A percentile compares a stretch with the other conserved stretches of the same genome.
Evolutionary conservation across 2,113 vertebrate species (phyloP).

Genomic region (Poecilia latipinna): DNA sequence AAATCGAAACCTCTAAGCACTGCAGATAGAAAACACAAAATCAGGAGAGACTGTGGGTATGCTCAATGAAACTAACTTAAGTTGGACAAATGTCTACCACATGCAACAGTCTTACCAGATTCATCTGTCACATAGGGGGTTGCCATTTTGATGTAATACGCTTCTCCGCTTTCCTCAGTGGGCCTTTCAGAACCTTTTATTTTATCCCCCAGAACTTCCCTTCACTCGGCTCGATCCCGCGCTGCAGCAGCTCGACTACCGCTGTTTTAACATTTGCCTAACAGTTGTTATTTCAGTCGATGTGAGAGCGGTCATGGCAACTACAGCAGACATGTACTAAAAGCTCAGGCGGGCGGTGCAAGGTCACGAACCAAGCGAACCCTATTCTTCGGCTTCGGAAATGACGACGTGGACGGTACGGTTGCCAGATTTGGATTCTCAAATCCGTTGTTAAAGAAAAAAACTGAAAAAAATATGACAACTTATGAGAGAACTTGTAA

Average conservation of each 20-base stretch:
- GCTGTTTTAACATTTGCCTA: background rate
- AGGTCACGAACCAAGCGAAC: slow-evolving; percentile 35
- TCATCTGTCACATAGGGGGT: slow-evolving; percentile 96
- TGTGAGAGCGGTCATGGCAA: slow-evolving; percentile 22
- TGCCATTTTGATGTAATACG: slow-evolving; percentile 87
- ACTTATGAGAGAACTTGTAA: background rate
- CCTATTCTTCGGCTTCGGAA: slow-evolving; percentile 49
- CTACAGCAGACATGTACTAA: background rate
- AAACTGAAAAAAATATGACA: background rate
- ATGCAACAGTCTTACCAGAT: slow-evolving; percentile 85
- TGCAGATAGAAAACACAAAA: background rate
- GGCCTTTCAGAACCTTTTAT: slow-evolving; percentile 13
- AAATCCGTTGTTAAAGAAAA: too few relatives aligned
- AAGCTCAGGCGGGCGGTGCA: background rate
- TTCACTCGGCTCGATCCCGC: background rate
- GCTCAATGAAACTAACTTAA: background rate
- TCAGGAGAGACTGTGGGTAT: rapidly evolving
- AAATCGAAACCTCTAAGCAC: background rate
- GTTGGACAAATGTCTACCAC: slow-evolving; percentile 23
- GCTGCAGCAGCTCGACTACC: background rate
- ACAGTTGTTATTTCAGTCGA: background rate
- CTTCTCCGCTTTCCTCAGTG: slow-evolving; percentile 61
- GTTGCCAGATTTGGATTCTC: slow-evolving; percentile 63
- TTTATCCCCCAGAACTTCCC: background rate
- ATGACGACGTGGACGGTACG: slow-evolving; percentile 63